These are phyloP conservation scores for Chionodraco myersi DNA, from an alignment of 2,113 vertebrate genomes.

Conservation along the genomic window DNA sequence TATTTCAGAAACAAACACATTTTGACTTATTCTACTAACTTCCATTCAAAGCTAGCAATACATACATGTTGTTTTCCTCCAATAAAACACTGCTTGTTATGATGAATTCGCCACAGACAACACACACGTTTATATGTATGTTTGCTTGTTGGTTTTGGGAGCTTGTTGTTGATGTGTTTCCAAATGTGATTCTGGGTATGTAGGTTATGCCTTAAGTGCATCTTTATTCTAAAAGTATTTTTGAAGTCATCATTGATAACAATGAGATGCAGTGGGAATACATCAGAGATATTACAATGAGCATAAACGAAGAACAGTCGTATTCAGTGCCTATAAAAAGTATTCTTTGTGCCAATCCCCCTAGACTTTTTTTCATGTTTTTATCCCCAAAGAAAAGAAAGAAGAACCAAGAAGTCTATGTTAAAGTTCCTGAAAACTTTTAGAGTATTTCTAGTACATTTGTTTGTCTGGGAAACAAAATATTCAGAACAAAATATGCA, in stretches of 20 bases:
- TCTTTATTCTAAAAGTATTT: constrained; percentile 43
- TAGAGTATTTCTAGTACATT: constrained; percentile 25
- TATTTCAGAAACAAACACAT: too few species aligned
- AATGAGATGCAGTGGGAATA: constrained; percentile 41
- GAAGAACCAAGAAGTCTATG: constrained; percentile 1
- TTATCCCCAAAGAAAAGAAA: constrained; percentile 37
- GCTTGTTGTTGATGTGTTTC: background rate
- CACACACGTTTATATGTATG: background rate
- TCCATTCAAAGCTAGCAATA: background rate
- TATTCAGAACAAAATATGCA: constrained; percentile 35
- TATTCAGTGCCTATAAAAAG: constrained; percentile 48
- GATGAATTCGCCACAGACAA: background rate
- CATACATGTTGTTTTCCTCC: background rate
- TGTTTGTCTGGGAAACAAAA: constrained; percentile 9
- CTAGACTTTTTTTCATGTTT: constrained; percentile 28
- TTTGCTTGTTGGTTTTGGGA: background rate
- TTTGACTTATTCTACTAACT: background rate
- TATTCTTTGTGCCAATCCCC: constrained; percentile 7
- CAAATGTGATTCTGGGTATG: constrained; percentile 1
- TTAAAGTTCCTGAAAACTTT: constrained; percentile 25
- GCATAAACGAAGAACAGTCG: constrained; percentile 24
- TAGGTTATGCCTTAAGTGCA: constrained; percentile 16
- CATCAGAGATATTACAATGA: constrained; percentile 48
- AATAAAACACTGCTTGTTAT: background rate
- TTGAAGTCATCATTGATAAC: constrained; percentile 43